Base-by-base conservation (phyloP, 2,797 vertebrate genomes). In the Chrysocyon brachyurus region DNA sequence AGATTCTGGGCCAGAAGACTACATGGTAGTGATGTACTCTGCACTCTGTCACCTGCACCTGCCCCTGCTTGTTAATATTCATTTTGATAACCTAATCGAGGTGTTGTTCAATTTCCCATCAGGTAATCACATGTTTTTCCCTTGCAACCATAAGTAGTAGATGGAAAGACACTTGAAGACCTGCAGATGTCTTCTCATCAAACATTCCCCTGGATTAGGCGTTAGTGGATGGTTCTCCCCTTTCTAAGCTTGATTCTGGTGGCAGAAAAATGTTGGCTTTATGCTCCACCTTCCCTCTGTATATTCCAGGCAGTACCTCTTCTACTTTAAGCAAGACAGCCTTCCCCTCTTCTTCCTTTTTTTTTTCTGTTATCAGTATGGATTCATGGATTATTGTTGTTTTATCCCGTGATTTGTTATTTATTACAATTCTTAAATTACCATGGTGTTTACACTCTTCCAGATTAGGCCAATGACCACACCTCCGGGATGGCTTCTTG, bases 21-120 rank as follows among this genome's bases (percentile, higher is more conserved):
- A 3, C 49, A 5, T 40, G 31, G 26, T 9, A 31, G 61, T 36
- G 84, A 72, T 21, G 12, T 56, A 21, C 22, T 84, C 59, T 63
- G 40, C 68, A 14, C 64, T 16, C 2, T 5, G 15, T 28, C 12
- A 36, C 63, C 6, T 56, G 33, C 83, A 31, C 72, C 61, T 46
- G 92, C 49, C 83, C 40, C 17, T 90, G 56, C 72, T 82, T 49
- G 66, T 78, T 82, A 61, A 49, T 81, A 79, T 57, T 87, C 57
- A 83, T 79, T 95, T 92, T 68, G 24, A 92, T 96, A 83, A 91
- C 36, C 52, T 85, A 66, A 90, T 61, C 0, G 21, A 93, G 57
- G 36, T 61, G 4, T 56, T 79, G 63, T 95, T 85, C 81, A 93
- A 0, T 66, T 90, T 77, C 64, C 95, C 4, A n/a, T 36, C 61